Evolutionary conservation across 1,140 invertebrate species (phyloP).

Genomic region (Trachymyrmex septentrionalis): DNA sequence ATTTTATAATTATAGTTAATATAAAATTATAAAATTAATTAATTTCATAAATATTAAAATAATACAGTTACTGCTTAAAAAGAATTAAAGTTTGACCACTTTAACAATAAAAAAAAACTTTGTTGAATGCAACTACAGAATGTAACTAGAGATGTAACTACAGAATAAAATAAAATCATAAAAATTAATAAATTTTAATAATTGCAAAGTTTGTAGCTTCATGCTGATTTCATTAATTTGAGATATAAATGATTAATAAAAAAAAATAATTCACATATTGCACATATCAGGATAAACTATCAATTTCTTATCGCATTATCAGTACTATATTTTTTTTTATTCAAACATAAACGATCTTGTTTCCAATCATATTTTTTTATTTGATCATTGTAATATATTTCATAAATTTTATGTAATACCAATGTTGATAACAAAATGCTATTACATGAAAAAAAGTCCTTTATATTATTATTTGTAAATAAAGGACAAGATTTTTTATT

Average conservation of each 20-base stretch:
- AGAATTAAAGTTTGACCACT: background rate
- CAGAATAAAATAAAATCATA: background rate
- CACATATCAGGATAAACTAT: background rate
- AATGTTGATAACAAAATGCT: too few species aligned
- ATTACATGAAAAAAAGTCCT: background rate
- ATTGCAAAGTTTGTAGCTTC: background rate
- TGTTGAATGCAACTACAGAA: background rate
- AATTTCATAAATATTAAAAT: background rate
- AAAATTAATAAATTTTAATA: background rate
- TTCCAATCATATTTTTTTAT: too few species aligned
- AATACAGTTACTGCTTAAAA: background rate
- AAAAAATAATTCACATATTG: background rate
- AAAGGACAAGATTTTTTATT: background rate
- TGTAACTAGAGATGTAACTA: background rate
- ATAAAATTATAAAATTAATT: background rate
- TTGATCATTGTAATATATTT: background rate
- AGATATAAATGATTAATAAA: background rate
- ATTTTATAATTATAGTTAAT: background rate
- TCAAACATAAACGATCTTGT: too few species aligned
- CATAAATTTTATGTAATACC: background rate
- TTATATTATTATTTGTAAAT: background rate
- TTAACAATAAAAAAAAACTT: background rate
- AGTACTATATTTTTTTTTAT: background rate
- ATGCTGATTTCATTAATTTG: background rate
- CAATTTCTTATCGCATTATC: background rate